Base-by-base conservation (phyloP, 2,888 invertebrate genomes). In the Cryptocephalus primarius region DNA sequence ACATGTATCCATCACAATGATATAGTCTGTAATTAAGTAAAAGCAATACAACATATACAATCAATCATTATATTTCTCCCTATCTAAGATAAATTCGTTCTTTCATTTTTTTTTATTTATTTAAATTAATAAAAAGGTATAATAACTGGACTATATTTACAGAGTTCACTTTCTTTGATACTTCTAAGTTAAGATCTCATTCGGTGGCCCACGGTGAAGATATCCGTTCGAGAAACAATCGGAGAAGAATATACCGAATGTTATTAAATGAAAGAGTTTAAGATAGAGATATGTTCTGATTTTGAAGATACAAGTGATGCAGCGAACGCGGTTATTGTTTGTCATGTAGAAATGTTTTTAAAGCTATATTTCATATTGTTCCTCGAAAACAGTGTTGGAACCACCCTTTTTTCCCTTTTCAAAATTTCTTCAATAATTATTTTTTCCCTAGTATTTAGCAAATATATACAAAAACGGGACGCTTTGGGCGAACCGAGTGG, bases 41-140 rank as follows among this genome's bases (percentile, higher is more conserved):
- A 69, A 70, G 69, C 69, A 69, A 69, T 69, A 70, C 70, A 70
- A 70, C 70, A 70, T 69, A 68, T 66, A 68, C 55, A 52, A 65
- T 65, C 59, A 65, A 62, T 65, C 59, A 60, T 65, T 62, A 57
- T 60, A 62, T 61, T 60, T 64, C 59, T 62, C 60, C 68, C 68
- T 71, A 70, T 69, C 69, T 71, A 71, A 68, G 68, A 69, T 71
- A 71, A 71, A 71, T 71, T 71, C 71, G 71, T 69, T 71, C 65
- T 66, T 66, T 68, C 63, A 64, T 67, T 64, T 68, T 65, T 68
- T 66, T 66, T 68, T 62, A 64, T 66, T 64, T 68, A 65, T 68
- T 68, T 66, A 69, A 70, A 68, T 70, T 66, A 66, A 68, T 67
- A 69, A 69, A 70, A 71, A 68, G 67, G 65, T 69, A 47, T 46